Percentiles rank a stretch among this genome's conserved stretches.
Conservation (phyloP, 2,797 vertebrate genomes). For the Onychomys leucogaster region DNA sequence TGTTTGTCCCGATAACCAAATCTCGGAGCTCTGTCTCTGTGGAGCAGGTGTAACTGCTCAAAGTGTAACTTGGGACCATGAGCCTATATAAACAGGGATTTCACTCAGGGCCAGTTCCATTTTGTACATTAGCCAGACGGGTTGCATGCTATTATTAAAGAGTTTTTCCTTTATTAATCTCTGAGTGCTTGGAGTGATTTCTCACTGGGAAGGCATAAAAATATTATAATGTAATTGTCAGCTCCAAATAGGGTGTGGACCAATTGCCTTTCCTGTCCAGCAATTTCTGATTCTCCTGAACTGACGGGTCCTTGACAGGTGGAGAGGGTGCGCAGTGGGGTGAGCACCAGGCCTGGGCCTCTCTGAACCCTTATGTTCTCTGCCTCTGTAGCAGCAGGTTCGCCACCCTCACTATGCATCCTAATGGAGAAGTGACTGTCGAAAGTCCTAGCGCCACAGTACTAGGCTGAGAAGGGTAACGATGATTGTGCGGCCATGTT, state of each 20-base stretch:
- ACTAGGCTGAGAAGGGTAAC: not conserved
- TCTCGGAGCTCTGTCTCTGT: not conserved
- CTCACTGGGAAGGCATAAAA: not conserved
- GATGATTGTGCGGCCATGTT: rapidly evolving
- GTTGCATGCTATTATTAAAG: not conserved
- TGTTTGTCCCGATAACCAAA: not conserved
- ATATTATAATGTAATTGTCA: no score
- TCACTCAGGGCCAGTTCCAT: not conserved
- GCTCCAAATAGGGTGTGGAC: not conserved
- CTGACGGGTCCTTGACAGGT: rapidly evolving
- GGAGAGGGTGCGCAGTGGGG: not conserved
- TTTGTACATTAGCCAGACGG: not conserved
- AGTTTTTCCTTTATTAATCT: not conserved
- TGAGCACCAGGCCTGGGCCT: not conserved
- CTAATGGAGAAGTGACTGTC: not conserved
- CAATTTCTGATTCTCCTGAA: not conserved
- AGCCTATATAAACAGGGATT: not conserved
- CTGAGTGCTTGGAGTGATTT: not conserved
- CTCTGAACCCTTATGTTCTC: not conserved
- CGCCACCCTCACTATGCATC: rapidly evolving
- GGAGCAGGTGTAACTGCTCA: not conserved
- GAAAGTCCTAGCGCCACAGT: not conserved
- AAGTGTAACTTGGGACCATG: not conserved
- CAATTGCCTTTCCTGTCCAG: not conserved
- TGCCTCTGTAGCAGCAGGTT: not conserved